These are phyloP conservation scores for Goniozus legneri DNA, from an alignment of 1,140 invertebrate species.

Conservation along the genomic window DNA sequence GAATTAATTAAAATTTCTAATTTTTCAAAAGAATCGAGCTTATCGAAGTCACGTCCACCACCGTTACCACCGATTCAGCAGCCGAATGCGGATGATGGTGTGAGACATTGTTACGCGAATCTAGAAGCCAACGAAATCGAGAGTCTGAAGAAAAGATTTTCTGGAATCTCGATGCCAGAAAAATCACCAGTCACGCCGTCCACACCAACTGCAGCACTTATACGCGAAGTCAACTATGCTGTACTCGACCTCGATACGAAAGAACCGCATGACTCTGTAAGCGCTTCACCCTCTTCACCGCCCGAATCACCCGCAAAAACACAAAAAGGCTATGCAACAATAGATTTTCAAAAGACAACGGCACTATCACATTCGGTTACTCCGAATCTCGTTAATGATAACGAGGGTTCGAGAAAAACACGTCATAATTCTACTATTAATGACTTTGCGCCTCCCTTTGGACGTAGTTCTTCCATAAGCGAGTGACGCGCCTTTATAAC, in stretches of 20 bases:
- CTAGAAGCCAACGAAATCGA: constrained; percentile 61
- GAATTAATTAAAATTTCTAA: no score
- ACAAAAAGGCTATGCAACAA: constrained; percentile 81
- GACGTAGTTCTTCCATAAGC: constrained; percentile 59
- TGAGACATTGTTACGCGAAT: constrained; percentile 64
- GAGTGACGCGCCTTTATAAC: constrained; percentile 52
- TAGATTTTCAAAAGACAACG: constrained; percentile 89
- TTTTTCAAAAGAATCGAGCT: no score
- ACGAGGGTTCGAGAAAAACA: constrained; percentile 62
- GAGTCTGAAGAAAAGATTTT: constrained; percentile 46
- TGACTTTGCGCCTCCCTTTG: constrained; percentile 49
- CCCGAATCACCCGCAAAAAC: constrained; percentile 58
- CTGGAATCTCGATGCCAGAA: constrained; percentile 43
- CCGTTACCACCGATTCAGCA: constrained; percentile 30
- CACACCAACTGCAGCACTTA: constrained; percentile 48
- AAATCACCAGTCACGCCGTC: constrained; percentile 50
- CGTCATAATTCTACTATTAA: constrained; percentile 64
- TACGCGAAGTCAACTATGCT: constrained; percentile 71
- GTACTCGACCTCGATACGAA: constrained; percentile 67
- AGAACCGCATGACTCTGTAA: constrained; percentile 29
- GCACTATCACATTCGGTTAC: constrained; percentile 71
- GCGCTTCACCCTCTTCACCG: constrained; percentile 38
- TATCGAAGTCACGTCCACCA: constrained; percentile 23
- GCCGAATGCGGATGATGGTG: constrained; percentile 39
- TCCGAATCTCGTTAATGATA: constrained; percentile 55